phyloP scores from a whole-genome alignment of 2,797 vertebrate species.

The Choloepus didactylus region DNA sequence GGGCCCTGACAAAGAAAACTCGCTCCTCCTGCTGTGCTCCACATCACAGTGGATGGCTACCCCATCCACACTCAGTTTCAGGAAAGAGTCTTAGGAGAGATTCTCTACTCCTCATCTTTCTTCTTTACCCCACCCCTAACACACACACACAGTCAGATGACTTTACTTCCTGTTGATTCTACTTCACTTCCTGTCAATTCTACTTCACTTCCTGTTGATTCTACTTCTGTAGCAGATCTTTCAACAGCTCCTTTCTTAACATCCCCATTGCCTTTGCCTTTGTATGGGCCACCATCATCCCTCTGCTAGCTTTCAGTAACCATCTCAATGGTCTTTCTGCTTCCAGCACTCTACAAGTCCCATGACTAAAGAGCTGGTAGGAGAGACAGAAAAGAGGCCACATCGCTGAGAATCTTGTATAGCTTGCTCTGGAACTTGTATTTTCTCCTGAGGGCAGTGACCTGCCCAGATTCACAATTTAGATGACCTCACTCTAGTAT shows the following conservation, averaged over 20 bases:
- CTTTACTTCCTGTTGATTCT: background rate
- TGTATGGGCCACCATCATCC: background rate
- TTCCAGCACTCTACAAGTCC: background rate
- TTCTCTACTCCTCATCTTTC: background rate
- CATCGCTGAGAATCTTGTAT: background rate
- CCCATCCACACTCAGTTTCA: background rate
- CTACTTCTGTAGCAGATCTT: background rate
- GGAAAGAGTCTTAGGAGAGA: background rate
- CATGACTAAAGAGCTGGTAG: background rate
- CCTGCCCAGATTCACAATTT: background rate
- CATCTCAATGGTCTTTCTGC: accelerated
- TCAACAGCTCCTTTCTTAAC: background rate
- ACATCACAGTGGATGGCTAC: accelerated
- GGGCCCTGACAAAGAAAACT: background rate
- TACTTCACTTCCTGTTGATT: background rate
- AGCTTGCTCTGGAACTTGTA: background rate
- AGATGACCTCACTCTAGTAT: background rate
- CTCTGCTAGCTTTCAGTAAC: background rate
- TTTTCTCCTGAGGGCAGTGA: background rate
- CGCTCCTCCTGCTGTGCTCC: background rate
- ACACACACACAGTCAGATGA: background rate
- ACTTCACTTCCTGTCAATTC: background rate
- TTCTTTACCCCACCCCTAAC: background rate
- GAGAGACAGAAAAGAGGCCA: background rate
- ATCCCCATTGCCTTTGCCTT: background rate